Base-by-base conservation (phyloP, 2,113 vertebrate species). In the Cacatua alba region DNA sequence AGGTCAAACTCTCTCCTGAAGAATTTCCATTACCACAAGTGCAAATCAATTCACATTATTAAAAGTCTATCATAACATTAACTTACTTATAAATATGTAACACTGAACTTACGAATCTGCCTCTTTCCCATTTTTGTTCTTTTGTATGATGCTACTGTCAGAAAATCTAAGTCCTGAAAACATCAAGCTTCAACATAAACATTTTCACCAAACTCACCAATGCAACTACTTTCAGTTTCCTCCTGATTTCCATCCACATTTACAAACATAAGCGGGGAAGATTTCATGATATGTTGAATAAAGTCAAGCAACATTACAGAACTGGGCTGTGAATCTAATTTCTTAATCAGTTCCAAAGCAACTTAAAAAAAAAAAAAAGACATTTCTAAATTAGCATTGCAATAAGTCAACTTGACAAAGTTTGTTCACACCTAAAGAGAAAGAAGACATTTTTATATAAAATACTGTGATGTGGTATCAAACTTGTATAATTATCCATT, bases 251-350 rank as follows among this genome's bases (percentile, higher is more conserved):
- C 98, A 94, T 97, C 98, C 77, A 98, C 97, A 83, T 98, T 99
- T 76, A 99, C 98, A 95, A 99, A 99, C 98, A 99, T 99, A 90
- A 99, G 98, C 1, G 99, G 99, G 10, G 99, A 99, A 49, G 99
- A 99, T 96, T 99, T 99, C 98, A 99, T 98, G 15, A 99, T 99
- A 84, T 99, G 98, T 84, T 99, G 99, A 92, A 99, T 98, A 92
- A 99, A 99, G 96, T 99, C 99, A 93, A 99, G 98, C 84, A 99
- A 97, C 99, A 99, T 99, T 77, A 99, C 98, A 96, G 99, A 99
- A 82, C 99, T 99, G 41, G 99, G 99, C 90, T 99, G 99, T 21
- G 98, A 98, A 85, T 98, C 99, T 60, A 98, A 99, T 97, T 99
- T 99, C 97, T 99, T 99, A 71, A 97, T 95, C 88, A 99, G 97